phyloP scores from a whole-genome alignment of 2,113 vertebrate genomes.

The Nestor notabilis region DNA sequence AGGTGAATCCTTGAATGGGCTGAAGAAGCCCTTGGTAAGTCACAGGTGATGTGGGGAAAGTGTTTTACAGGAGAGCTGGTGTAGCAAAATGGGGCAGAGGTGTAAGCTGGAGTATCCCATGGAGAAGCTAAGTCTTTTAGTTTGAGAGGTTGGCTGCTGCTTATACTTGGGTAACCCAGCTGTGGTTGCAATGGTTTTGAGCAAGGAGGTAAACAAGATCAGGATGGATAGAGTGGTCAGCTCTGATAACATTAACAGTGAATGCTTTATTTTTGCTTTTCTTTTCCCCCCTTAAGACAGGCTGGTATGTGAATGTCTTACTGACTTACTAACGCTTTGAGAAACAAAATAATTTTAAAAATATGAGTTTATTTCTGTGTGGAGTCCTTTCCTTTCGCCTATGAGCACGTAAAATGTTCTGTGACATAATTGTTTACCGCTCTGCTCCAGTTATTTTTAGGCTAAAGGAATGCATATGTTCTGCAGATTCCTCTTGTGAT shows the following conservation, averaged over 20 bases:
- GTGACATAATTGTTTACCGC: background rate
- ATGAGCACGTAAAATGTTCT: background rate
- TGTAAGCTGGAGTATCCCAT: accelerated
- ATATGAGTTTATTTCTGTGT: background rate
- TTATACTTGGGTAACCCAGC: background rate
- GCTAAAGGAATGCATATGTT: background rate
- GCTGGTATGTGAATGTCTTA: background rate
- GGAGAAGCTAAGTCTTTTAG: accelerated
- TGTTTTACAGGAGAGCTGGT: background rate
- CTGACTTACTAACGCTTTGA: background rate
- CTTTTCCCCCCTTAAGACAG: accelerated
- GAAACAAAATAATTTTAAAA: background rate
- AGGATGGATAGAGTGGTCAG: background rate
- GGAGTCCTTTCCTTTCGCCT: accelerated
- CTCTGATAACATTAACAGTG: background rate
- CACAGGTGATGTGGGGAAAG: accelerated
- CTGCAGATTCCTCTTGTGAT: background rate
- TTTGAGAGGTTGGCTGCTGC: background rate
- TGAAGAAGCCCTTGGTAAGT: background rate
- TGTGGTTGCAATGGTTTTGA: background rate
- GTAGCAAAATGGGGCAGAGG: accelerated
- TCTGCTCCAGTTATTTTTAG: background rate
- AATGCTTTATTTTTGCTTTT: accelerated
- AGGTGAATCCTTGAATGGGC: background rate
- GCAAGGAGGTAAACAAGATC: background rate